Percentiles rank a stretch among this genome's conserved stretches.
Evolutionary conservation across 2,888 invertebrate genomes (phyloP).

Genomic region (Elmis aenea): DNA sequence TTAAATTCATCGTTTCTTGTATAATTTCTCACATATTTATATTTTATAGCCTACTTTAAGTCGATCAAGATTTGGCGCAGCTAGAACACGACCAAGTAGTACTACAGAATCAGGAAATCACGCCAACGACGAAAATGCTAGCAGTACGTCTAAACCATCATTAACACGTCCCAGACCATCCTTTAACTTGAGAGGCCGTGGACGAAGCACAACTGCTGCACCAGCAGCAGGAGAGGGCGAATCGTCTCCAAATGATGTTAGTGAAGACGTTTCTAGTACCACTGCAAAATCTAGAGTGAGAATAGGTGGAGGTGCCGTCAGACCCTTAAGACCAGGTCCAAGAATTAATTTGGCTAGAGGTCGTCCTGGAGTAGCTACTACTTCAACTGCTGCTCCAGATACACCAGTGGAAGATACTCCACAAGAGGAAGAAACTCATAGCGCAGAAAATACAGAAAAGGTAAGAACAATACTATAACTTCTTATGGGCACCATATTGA

Average conservation of each 20-base stretch:
- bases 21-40: slow-evolving; percentile 1
- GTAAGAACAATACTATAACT: slow-evolving; percentile 19
- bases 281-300: slow-evolving; percentile 43
- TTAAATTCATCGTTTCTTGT: neutral
- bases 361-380: slow-evolving; percentile 44
- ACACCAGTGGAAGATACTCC: slow-evolving; percentile 42
- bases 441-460: slow-evolving; percentile 38
- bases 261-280: slow-evolving; percentile 27
- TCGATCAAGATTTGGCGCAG: slow-evolving; percentile 37
- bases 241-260: slow-evolving; percentile 26
- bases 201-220: slow-evolving; percentile 37
- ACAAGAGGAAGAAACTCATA: slow-evolving; percentile 49
- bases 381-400: slow-evolving; percentile 49
- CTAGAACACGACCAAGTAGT: slow-evolving; percentile 37
- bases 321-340: slow-evolving; percentile 62
- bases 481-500: too few relatives aligned
- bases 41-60: slow-evolving; percentile 32
- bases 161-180: slow-evolving; percentile 50
- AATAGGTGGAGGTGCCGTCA: slow-evolving; percentile 43
- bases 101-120: slow-evolving; percentile 45
- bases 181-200: slow-evolving; percentile 38
- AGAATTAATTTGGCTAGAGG: slow-evolving; percentile 58
- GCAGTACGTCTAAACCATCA: slow-evolving; percentile 41
- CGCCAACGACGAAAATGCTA: slow-evolving; percentile 42
- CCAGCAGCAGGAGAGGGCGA: slow-evolving; percentile 27